Base-by-base conservation (phyloP, 2,888 invertebrate species). In the Microplitis manilae region DNA sequence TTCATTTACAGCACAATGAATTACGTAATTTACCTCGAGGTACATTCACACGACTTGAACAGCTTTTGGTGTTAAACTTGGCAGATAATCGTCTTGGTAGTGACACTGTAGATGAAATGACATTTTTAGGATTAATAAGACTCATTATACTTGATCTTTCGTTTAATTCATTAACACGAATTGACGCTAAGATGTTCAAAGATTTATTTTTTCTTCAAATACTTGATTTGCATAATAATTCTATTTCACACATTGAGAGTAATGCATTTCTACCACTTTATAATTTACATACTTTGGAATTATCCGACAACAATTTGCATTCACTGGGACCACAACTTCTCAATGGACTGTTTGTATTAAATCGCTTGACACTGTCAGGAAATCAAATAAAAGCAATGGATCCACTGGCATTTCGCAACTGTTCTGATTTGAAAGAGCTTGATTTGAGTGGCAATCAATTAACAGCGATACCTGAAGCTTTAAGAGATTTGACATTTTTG, bases 391-490 rank as follows among this genome's bases (percentile, higher is more conserved):
- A 94, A 83, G 94, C 92, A 86, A 93, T 96, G 80, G 95, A 96
- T 88, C 91, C 93, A 61, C 94, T 94, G 87, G 95, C 96, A 15
- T 96, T 97, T 86, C 94, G 95, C 87, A 97, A 97, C 89, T 97
- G 95, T 87, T 95, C 95, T 1, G 95, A 96, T 85, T 91, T 97
- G 67, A 96, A 96, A 90, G 97, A 97, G 88, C 91, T 97, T 73
- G 97, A 97, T 90, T 91, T 97, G 79, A 96, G 96, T 89, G 96
- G 96, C 38, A 97, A 97, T 91, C 95, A 95, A 85, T 91, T 97
- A 82, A 91, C 93, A 79, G 93, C 94, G 82, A 94, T 97, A 80
- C 97, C 97, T 5, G 94, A 95, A 87, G 96, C 96, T 1, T 91
- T 97, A 78, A 94, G 94, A 90, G 96, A 95, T 86, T 91, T 97